A percentile compares a stretch with the other conserved stretches of the same genome.
Conservation (phyloP, 2,888 invertebrate genomes). For the Amiota minor region DNA sequence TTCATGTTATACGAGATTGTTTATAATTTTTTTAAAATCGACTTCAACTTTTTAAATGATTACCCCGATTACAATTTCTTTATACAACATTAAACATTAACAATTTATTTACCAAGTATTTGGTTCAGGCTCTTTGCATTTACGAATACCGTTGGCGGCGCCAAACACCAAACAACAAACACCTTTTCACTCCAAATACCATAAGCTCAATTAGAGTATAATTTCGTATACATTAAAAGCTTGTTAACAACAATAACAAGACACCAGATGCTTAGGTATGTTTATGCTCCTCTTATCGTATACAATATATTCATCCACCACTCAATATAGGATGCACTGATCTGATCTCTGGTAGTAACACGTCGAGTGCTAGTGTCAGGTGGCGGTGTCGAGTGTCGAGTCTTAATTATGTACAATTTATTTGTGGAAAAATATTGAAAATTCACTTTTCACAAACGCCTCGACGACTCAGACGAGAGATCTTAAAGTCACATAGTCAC, state of each 20-base stretch:
- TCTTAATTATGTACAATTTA: background rate
- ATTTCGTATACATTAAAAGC: slow-evolving; percentile 3
- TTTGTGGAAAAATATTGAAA: slow-evolving; percentile 4
- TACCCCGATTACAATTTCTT: background rate
- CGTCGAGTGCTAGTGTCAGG: slow-evolving; percentile 2
- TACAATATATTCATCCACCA: too few relatives aligned
- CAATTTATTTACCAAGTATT: background rate
- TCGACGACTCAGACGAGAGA: background rate
- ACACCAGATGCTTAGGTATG: too few relatives aligned
- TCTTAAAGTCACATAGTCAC: background rate
- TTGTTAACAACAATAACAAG: background rate
- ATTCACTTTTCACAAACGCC: slow-evolving; percentile 14
- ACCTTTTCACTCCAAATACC: background rate
- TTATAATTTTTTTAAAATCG: too few relatives aligned
- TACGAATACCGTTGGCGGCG: background rate
- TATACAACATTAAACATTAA: background rate
- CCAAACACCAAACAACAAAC: background rate
- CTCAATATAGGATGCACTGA: background rate
- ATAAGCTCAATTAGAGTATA: slow-evolving; percentile 13
- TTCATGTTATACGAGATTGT: too few relatives aligned
- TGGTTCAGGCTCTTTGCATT: too few relatives aligned
- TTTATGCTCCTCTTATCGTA: too few relatives aligned
- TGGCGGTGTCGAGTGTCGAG: background rate
- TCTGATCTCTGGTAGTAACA: background rate
- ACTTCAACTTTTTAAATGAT: too few relatives aligned